Conservation (phyloP, 2,797 vertebrate species). For the Taenioides sp. region DNA sequence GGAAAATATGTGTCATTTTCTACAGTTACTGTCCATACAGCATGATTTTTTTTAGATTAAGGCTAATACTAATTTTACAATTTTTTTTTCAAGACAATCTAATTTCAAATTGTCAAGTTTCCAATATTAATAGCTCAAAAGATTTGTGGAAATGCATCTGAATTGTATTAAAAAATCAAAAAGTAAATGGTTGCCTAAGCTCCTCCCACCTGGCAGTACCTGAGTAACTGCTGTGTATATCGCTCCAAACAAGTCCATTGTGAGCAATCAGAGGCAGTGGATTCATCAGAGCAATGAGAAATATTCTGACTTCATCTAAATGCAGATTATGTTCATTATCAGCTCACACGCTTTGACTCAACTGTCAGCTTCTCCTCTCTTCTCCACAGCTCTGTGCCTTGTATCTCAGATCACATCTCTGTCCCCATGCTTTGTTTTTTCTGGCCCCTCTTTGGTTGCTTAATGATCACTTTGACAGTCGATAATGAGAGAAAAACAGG, state of each 20-base stretch:
- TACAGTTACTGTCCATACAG: too few relatives aligned
- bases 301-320: slow-evolving; percentile 53
- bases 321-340: slow-evolving; percentile 59
- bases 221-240: slow-evolving; percentile 15
- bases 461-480: slow-evolving; percentile 12
- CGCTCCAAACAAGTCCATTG: slow-evolving; percentile 20
- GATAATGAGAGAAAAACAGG: slow-evolving; percentile 11
- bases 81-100: too few relatives aligned
- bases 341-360: slow-evolving; percentile 41
- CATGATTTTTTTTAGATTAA: too few relatives aligned
- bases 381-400: slow-evolving; percentile 2
- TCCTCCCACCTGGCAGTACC: slow-evolving; percentile 1
- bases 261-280: slow-evolving; percentile 22
- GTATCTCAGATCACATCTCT: slow-evolving; percentile 10
- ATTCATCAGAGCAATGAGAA: slow-evolving; percentile 38
- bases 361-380: slow-evolving; percentile 23
- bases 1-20: too few relatives aligned
- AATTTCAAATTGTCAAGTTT: too few relatives aligned
- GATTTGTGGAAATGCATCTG: too few relatives aligned
- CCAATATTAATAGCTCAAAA: too few relatives aligned
- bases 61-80: too few relatives aligned
- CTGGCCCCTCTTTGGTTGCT: neutral
- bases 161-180: too few relatives aligned
- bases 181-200: neutral
- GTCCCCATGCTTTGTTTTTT: neutral